A percentile compares a stretch with the other conserved stretches of the same genome.
Conservation (phyloP, 2,888 invertebrate species). For the Masnerella sp. region DNA sequence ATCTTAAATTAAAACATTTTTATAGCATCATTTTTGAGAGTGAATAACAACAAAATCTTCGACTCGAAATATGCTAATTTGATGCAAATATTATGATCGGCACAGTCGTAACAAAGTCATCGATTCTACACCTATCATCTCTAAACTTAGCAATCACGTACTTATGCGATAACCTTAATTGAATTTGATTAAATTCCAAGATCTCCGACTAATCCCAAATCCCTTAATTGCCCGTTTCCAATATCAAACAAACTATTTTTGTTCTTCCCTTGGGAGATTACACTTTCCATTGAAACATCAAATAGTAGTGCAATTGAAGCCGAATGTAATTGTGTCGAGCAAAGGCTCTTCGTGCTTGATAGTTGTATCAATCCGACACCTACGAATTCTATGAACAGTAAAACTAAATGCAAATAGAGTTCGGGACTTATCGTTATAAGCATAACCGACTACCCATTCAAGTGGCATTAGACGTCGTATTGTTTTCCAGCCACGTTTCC, state of each 20-base stretch:
- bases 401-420: slow-evolving; percentile 44
- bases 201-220: slow-evolving; percentile 19
- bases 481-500: slow-evolving; percentile 33
- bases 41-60: neutral
- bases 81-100: no score
- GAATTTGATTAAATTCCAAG: slow-evolving; percentile 23
- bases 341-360: slow-evolving; percentile 20
- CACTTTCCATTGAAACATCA: slow-evolving; percentile 22
- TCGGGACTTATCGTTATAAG: slow-evolving; percentile 42
- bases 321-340: slow-evolving; percentile 18
- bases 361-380: slow-evolving; percentile 46
- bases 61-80: no score
- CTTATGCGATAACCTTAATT: slow-evolving; percentile 15
- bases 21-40: no score
- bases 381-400: slow-evolving; percentile 21
- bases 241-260: slow-evolving; percentile 35
- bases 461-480: slow-evolving; percentile 31
- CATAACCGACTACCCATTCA: slow-evolving; percentile 49
- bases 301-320: slow-evolving; percentile 15
- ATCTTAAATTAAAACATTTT: no score
- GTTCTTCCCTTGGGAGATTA: slow-evolving; percentile 9
- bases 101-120: no score
- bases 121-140: no score
- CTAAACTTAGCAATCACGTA: neutral
- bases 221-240: slow-evolving; percentile 12